Percentiles rank a stretch among this genome's conserved stretches.
Conservation (phyloP, 2,113 vertebrate genomes). For the Shinisaurus crocodilurus region DNA sequence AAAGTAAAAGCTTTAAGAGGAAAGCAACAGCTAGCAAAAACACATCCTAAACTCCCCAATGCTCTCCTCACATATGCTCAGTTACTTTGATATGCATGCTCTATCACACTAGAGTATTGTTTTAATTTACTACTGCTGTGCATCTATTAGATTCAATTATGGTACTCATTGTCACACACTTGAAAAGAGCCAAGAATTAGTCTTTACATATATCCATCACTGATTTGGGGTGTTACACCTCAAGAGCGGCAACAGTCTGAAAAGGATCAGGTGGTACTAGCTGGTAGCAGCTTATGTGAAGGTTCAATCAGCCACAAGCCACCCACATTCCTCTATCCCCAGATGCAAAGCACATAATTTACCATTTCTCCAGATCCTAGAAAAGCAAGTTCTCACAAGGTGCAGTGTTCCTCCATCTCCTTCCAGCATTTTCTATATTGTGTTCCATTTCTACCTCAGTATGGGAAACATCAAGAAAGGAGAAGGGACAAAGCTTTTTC, state of each 20-base stretch:
- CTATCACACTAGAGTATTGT: not conserved
- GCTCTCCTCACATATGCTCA: not conserved
- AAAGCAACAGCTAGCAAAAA: constrained; percentile 8
- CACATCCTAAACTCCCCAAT: not conserved
- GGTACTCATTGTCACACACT: not conserved
- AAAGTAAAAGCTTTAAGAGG: not conserved
- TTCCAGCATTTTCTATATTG: not conserved
- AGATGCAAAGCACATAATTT: not conserved
- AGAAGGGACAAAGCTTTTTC: not conserved
- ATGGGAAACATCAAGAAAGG: not conserved
- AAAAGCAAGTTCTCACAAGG: not conserved
- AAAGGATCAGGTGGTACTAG: not conserved
- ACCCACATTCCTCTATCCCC: not conserved
- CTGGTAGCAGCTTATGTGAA: not conserved
- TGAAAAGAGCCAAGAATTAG: not conserved
- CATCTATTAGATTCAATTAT: accelerated
- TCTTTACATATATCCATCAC: not conserved
- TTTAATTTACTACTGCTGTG: accelerated
- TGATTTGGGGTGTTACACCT: not conserved
- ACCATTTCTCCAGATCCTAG: not conserved
- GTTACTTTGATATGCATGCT: accelerated
- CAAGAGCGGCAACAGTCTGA: not conserved
- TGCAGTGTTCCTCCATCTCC: not conserved
- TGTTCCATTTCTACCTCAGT: not conserved
- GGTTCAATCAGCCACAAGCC: not conserved